phyloP scores from a whole-genome alignment of 2,113 vertebrate genomes.

The Tautogolabrus adspersus region DNA sequence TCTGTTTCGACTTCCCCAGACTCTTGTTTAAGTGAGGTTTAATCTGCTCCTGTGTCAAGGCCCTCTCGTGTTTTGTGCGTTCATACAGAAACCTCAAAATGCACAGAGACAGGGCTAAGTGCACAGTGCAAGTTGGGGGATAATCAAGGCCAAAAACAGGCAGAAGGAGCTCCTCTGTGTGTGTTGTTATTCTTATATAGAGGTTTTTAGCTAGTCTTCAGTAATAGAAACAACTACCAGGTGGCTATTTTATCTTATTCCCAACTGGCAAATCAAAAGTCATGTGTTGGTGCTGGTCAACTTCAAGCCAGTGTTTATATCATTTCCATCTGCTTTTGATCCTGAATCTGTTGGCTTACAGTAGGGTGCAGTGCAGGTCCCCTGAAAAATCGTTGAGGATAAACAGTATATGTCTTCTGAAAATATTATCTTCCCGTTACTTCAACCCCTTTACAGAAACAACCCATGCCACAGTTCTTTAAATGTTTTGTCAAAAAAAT shows the following conservation, averaged over 20 bases:
- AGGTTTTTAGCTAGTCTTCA: conserved; percentile 24
- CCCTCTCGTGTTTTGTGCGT: conserved; percentile 25
- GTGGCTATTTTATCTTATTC: conserved; percentile 37
- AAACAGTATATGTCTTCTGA: not conserved
- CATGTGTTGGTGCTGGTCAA: conserved; percentile 42
- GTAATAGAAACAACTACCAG: not conserved
- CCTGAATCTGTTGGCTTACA: conserved; percentile 40
- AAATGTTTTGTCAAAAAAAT: too few species aligned
- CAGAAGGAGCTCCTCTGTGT: conserved; percentile 37
- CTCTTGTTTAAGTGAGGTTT: conserved; percentile 40
- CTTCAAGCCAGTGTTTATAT: conserved; percentile 47
- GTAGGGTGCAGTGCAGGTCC: conserved; percentile 9
- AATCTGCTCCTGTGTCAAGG: conserved; percentile 48
- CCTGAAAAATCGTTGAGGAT: conserved; percentile 49
- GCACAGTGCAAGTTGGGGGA: conserved; percentile 4
- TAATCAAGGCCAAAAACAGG: conserved; percentile 12
- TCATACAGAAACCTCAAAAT: conserved; percentile 22
- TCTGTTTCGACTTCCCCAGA: conserved; percentile 61
- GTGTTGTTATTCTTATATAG: conserved; percentile 46
- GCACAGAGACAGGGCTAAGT: conserved; percentile 15
- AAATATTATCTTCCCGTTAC: conserved; percentile 1
- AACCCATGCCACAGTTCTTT: not conserved
- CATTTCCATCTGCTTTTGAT: conserved; percentile 69
- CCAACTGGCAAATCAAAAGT: conserved; percentile 38
- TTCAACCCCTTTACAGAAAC: not conserved